Conservation (phyloP, 2,797 vertebrate species). For the Microctenopoma lineatum region DNA sequence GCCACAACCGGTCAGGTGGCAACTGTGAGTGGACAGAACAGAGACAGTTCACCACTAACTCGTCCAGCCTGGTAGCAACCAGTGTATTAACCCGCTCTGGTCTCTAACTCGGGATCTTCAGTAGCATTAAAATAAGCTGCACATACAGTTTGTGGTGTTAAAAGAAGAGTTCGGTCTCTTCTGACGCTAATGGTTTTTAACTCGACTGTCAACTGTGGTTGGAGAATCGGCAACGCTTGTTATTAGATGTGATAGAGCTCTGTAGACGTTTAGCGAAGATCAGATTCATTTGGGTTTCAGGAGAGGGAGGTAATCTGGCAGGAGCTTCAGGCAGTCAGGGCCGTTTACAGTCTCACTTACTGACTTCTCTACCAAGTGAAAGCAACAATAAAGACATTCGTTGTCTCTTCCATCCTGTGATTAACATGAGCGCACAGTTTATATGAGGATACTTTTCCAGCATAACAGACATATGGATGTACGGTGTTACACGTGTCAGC, state of each 20-base stretch:
- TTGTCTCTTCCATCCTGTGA: not conserved
- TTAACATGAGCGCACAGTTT: too few species aligned
- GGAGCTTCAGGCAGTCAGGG: constrained; percentile 3
- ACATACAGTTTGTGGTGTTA: constrained; percentile 7
- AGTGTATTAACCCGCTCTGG: too few species aligned
- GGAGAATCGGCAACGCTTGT: constrained; percentile 45
- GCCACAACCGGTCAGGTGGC: constrained; percentile 80
- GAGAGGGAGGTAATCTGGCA: constrained; percentile 10
- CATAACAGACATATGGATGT: too few species aligned
- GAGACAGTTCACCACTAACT: not conserved
- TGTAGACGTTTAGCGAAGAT: constrained; percentile 41
- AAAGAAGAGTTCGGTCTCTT: constrained; percentile 7
- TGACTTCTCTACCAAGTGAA: not conserved
- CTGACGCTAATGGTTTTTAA: constrained; percentile 62
- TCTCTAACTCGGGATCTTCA: constrained; percentile 24
- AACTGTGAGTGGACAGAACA: constrained; percentile 86
- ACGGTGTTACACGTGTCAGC: too few species aligned
- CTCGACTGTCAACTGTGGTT: constrained; percentile 46
- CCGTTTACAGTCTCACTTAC: constrained; percentile 1
- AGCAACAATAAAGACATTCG: not conserved
- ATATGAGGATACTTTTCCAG: too few species aligned
- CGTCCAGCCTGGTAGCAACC: not conserved
- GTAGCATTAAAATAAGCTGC: constrained; percentile 4
- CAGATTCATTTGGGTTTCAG: constrained; percentile 38
- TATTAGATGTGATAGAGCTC: constrained; percentile 62